Evolutionary conservation across 2,113 vertebrate genomes (phyloP), one percentile per base, ranked within the genome.

Genomic region (Pyxicephalus adspersus): DNA sequence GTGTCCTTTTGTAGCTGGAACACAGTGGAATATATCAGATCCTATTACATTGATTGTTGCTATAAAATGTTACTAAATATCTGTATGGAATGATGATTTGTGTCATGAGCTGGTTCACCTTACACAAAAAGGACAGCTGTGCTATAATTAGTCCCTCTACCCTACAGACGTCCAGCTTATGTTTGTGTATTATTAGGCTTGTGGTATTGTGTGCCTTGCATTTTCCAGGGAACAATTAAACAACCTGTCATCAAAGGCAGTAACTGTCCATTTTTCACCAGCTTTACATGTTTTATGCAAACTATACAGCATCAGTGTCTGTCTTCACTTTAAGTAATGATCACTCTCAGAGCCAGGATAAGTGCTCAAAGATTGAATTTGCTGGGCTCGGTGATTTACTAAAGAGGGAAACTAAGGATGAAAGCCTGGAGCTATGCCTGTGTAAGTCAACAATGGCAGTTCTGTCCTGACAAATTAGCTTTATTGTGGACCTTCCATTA

Each of bases 111-210:
- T 18, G 66, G 66, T 51, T 45, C 25, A 25, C 29, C 29, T 29
- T 74, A 34, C 20, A 58, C 54, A 60, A 22, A 74, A 73, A 29
- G 4, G 20, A 26, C 28, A 45, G 29, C 4, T 38, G 9, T 38
- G n/a, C 64, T 68, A 68, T 51, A 23, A 50, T 68, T 68, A 68
- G 66, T 6, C 38, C 13, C 15, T 22, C n/a, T 20, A 3, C 23
- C 31, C 65, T 23, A 0, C 4, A 23, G 63, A 31, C 18, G 26
- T 31, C 26, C 4, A 15, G n/a, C 11, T 50, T 28, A 67, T 23
- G 66, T 45, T 5, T 2, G 66, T 68, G 66, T 76, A 50, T 50
- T 51, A 76, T 76, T 61, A 76, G 57, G 17, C 17, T 57, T 20
- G 15, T 13, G 5, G 9, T 4, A 50, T 75, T 28, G 55, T 76